Base-by-base conservation (phyloP, 2,888 invertebrate genomes). In the Euphydryas editha region DNA sequence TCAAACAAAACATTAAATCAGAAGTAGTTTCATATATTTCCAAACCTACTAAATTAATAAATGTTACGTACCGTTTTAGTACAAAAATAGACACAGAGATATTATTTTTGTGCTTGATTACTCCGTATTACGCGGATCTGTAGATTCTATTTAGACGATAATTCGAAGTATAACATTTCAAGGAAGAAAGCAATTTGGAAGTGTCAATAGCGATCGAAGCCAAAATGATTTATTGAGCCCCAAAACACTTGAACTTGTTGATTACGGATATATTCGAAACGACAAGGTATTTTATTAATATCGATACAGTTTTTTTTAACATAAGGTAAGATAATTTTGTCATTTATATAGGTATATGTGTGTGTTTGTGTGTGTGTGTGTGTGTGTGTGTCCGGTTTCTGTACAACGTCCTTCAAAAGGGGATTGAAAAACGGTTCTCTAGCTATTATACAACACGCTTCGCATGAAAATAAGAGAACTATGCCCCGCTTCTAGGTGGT, bases 181-280 rank as follows among this genome's bases (percentile, higher is more conserved):
- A 67, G 65, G 59, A 64, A 67, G 62, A 65, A 72, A 74, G 73
- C 70, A 75, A 76, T 78, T 74, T 75, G 65, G 68, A 67, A 63
- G 70, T 67, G 74, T 75, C 73, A 69, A 70, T 67, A 62, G 58
- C 66, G 72, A 72, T 69, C 65, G 72, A 68, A 64, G 63, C 68
- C 57, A 54, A 71, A 56, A 75, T 74, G 75, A 77, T 76, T 72
- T 74, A 76, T 73, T 65, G 60, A 49, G 59, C 56, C 67, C 58
- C 56, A 49, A 37, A 47, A 42, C 67, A n/a, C 59, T 59, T 67
- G 61, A 65, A 64, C 65, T 59, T 68, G 62, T 55, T 30, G 8
- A 24, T 51, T 51, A 15, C 24, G 7, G 8, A 20, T 21, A n/a
- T n/a, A 51, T 30, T 24, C 15, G 2, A 8, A n/a, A n/a, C 15